These are phyloP conservation scores for Papio anubis DNA, from an alignment of 2,113 vertebrate genomes.

Conservation along the genomic window DNA sequence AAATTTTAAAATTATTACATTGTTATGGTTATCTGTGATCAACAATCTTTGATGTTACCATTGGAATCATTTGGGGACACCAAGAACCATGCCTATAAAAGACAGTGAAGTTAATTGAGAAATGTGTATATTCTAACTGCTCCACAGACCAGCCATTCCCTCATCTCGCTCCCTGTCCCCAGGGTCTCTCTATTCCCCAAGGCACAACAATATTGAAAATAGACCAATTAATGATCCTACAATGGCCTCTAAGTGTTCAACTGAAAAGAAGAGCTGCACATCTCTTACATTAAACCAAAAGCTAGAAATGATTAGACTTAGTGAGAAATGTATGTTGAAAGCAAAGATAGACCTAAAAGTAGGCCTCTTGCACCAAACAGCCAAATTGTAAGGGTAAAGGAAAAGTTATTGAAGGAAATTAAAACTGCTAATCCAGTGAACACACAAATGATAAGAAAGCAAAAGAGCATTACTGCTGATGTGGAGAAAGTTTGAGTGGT, in stretches of 20 bases:
- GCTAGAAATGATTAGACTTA: background rate
- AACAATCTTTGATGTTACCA: background rate
- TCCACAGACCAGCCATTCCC: background rate
- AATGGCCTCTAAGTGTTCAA: background rate
- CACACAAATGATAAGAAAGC: too few species aligned
- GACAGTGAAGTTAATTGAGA: background rate
- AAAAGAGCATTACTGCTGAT: too few species aligned
- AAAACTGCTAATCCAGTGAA: too few species aligned
- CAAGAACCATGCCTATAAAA: background rate
- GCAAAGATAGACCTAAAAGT: background rate
- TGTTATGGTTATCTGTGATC: background rate
- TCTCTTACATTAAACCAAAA: background rate
- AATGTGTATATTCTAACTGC: background rate
- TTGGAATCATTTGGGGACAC: background rate
- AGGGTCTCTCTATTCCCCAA: background rate
- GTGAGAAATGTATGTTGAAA: background rate
- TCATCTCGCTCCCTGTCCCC: background rate
- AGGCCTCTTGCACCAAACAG: background rate
- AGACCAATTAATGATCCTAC: background rate
- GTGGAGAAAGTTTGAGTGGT: too few species aligned
- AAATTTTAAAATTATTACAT: background rate
- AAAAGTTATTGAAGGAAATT: too few species aligned
- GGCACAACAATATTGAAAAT: background rate
- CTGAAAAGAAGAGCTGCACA: background rate
- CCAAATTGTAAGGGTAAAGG: too few species aligned